phyloP scores from a whole-genome alignment of 1,140 invertebrate genomes.

The Brachionus rubens region DNA sequence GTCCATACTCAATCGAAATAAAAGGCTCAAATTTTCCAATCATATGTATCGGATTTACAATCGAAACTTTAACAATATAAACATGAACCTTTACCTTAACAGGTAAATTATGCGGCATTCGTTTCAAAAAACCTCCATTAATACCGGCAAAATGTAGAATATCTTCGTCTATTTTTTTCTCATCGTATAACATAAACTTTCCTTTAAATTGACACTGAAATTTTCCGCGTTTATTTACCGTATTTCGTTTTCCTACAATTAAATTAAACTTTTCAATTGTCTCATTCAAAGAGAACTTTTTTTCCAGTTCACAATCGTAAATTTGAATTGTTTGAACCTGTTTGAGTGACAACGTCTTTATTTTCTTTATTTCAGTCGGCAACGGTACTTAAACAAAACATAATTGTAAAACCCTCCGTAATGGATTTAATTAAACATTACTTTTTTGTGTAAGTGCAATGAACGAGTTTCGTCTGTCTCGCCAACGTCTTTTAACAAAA shows the following conservation, averaged over 20 bases:
- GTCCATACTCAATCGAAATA: slow-evolving; percentile 4
- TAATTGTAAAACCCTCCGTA: not conserved
- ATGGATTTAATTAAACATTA: too few relatives aligned
- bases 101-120: slow-evolving; percentile 36
- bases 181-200: slow-evolving; percentile 43
- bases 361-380: not conserved
- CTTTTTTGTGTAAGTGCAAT: not conserved
- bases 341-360: not conserved
- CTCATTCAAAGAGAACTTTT: slow-evolving; percentile 1
- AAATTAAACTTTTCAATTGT: slow-evolving; percentile 36
- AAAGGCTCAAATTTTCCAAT: slow-evolving; percentile 42
- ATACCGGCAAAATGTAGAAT: slow-evolving; percentile 5
- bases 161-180: not conserved
- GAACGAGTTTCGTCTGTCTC: not conserved
- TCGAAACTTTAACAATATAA: slow-evolving; percentile 40
- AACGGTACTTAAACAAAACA: not conserved
- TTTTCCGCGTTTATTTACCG: not conserved
- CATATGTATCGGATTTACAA: slow-evolving; percentile 43
- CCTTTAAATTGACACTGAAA: slow-evolving; percentile 37
- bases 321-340: slow-evolving; percentile 25
- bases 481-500: not conserved
- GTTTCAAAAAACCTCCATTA: slow-evolving; percentile 36
- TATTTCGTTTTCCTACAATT: slow-evolving; percentile 34
- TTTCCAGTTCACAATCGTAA: slow-evolving; percentile 41
- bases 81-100: slow-evolving; percentile 26